Evolutionary conservation across 2,888 invertebrate species (phyloP).

Genomic region (Stenodema calcarata): DNA sequence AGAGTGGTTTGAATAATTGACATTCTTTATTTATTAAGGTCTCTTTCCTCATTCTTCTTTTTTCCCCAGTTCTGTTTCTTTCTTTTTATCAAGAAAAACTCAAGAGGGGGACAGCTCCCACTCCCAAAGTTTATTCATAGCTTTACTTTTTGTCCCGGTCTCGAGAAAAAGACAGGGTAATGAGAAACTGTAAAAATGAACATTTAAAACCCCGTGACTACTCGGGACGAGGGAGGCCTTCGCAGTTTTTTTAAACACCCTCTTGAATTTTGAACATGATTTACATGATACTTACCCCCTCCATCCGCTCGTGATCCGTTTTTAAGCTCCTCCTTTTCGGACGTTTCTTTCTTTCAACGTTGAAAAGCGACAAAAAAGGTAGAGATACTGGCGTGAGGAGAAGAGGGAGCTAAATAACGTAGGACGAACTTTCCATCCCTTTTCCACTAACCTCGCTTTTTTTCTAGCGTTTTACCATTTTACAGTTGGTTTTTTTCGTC

Average conservation of each 20-base stretch:
- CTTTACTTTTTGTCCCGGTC: background rate
- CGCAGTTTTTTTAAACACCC: constrained; percentile 7
- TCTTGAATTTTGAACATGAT: constrained; percentile 34
- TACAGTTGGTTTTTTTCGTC: background rate
- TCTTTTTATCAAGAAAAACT: background rate
- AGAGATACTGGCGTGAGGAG: constrained; percentile 40
- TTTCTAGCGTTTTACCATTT: background rate
- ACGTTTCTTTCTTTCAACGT: background rate
- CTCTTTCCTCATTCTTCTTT: background rate
- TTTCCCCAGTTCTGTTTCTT: background rate
- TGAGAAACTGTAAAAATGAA: constrained; percentile 53
- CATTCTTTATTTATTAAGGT: constrained; percentile 39
- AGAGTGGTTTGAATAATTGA: constrained; percentile 40
- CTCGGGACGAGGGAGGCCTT: background rate
- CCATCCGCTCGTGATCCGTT: background rate
- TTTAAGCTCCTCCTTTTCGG: background rate
- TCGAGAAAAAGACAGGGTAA: constrained; percentile 11
- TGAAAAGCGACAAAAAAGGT: background rate
- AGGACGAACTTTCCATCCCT: constrained; percentile 51
- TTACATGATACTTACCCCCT: constrained; percentile 27
- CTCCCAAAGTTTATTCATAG: constrained; percentile 32
- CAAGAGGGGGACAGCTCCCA: background rate
- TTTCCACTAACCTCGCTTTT: background rate
- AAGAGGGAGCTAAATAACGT: constrained; percentile 54
- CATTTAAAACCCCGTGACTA: constrained; percentile 30